Evolutionary conservation across 1,140 invertebrate genomes (phyloP).

Genomic region (Pseudomyrmex flavicornis): DNA sequence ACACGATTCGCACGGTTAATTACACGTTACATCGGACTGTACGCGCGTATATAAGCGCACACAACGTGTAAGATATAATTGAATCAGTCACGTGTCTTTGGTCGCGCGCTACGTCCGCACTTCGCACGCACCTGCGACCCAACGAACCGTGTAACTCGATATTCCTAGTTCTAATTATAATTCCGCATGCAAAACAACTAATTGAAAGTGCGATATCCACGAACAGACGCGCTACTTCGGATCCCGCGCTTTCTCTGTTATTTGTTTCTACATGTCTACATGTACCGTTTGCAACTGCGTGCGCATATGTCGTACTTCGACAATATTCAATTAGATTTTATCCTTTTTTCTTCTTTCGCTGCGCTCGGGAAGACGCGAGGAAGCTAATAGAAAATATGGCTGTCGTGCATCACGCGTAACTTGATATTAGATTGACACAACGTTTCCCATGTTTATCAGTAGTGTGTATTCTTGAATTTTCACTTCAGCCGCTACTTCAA

Average conservation of each 20-base stretch:
- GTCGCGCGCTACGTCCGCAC: neutral
- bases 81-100: slow-evolving; percentile 29
- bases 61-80: slow-evolving; percentile 46
- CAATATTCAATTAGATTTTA: slow-evolving; percentile 29
- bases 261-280: neutral
- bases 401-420: slow-evolving; percentile 38
- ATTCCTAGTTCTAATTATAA: slow-evolving; percentile 60
- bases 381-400: slow-evolving; percentile 26
- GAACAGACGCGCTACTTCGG: slow-evolving; percentile 6
- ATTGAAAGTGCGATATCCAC: slow-evolving; percentile 36
- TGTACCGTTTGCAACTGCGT: neutral
- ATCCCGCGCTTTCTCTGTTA: slow-evolving; percentile 30
- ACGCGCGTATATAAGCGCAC: slow-evolving; percentile 12
- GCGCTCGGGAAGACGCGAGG: neutral
- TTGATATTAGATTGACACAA: slow-evolving; percentile 51
- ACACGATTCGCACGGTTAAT: slow-evolving; percentile 32
- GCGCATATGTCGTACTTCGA: neutral
- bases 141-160: slow-evolving; percentile 62
- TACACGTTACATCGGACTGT: slow-evolving; percentile 34
- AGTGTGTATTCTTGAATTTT: slow-evolving; percentile 47
- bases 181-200: slow-evolving; percentile 45
- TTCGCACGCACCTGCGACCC: neutral
- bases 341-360: neutral
- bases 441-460: neutral
- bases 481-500: slow-evolving; percentile 12